A percentile compares a stretch with the other conserved stretches of the same genome.
Conservation (phyloP, 2,888 invertebrate genomes). For the Atrina japonica region DNA sequence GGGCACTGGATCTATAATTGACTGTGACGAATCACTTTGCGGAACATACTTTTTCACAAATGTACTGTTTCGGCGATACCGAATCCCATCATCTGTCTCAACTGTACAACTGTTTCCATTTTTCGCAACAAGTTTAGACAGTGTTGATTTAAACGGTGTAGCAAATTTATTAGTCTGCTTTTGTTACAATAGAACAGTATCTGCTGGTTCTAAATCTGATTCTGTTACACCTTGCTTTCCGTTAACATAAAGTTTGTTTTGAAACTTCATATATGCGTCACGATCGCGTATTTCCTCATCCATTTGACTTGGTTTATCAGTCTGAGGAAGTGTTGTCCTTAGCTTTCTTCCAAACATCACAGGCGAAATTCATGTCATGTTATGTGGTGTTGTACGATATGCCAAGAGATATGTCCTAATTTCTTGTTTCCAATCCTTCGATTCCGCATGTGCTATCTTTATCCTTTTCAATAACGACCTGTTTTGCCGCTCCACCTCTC, state of each 20-base stretch:
- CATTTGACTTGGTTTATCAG: slow-evolving; percentile 7
- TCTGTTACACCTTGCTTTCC: slow-evolving; percentile 32
- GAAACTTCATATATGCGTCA: slow-evolving; percentile 34
- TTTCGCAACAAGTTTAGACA: slow-evolving; percentile 22
- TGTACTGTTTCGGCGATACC: slow-evolving; percentile 29
- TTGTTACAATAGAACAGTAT: slow-evolving; percentile 36
- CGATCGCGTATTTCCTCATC: slow-evolving; percentile 36
- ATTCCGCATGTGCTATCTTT: slow-evolving; percentile 44
- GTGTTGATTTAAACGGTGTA: slow-evolving; percentile 31
- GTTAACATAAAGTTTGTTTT: slow-evolving; percentile 43
- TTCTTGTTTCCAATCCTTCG: slow-evolving; percentile 41
- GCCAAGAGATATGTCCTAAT: slow-evolving; percentile 42
- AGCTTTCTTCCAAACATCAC: slow-evolving; percentile 45
- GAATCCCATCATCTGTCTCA: slow-evolving; percentile 11
- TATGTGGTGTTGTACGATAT: slow-evolving; percentile 49
- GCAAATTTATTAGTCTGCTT: slow-evolving; percentile 21
- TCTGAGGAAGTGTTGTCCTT: slow-evolving; percentile 25
- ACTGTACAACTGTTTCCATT: slow-evolving; percentile 40
- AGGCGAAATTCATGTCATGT: slow-evolving; percentile 33
- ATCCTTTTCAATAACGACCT: slow-evolving; percentile 48
- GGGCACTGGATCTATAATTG: too few relatives aligned
- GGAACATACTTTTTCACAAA: slow-evolving; percentile 32
- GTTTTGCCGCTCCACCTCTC: slow-evolving; percentile 56
- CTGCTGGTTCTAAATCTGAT: slow-evolving; percentile 19
- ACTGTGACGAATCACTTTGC: too few relatives aligned